Evolutionary conservation across 2,113 vertebrate genomes (phyloP).

Genomic region (Brachyhypopomus gauderio): DNA sequence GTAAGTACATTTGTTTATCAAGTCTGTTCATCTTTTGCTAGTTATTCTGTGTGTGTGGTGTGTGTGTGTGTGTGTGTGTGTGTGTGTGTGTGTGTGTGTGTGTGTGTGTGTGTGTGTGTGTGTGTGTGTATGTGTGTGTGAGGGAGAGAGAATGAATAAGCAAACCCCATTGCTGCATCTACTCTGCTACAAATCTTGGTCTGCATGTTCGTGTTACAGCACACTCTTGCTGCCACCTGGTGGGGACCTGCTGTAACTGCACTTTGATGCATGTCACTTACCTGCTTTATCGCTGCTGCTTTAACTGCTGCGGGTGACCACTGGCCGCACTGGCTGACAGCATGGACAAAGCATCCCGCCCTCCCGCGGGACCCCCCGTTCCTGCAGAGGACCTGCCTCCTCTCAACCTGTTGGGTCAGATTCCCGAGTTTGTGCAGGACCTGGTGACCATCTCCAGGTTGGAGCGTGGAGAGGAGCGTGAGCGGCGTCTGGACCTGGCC

Average conservation of each 20-base stretch:
- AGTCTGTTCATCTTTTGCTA: neutral
- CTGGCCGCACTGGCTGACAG: neutral
- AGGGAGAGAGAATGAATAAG: neutral
- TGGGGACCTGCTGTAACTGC: neutral
- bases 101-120: neutral
- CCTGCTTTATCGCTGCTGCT: conserved; percentile 20
- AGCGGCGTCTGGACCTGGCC: conserved; percentile 48
- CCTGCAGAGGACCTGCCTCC: too few relatives aligned
- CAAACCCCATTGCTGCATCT: neutral
- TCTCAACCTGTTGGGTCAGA: neutral
- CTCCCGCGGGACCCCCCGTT: too few relatives aligned
- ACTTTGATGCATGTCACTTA: neutral
- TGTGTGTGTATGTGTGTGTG: neutral
- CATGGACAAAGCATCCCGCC: neutral
- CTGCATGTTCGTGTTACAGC: neutral
- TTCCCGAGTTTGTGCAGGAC: conserved; percentile 46
- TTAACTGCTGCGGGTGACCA: neutral
- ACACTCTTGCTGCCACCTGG: conserved; percentile 11
- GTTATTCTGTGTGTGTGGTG: neutral
- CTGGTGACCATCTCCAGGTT: conserved; percentile 28
- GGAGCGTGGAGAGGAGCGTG: conserved; percentile 18
- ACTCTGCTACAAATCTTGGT: neutral
- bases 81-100: too few relatives aligned
- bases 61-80: neutral
- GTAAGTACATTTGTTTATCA: too few relatives aligned